A percentile compares a stretch with the other conserved stretches of the same genome.
These are phyloP conservation scores for Apotomis capreana DNA, from an alignment of 2,888 invertebrate species.

Conservation along the genomic window DNA sequence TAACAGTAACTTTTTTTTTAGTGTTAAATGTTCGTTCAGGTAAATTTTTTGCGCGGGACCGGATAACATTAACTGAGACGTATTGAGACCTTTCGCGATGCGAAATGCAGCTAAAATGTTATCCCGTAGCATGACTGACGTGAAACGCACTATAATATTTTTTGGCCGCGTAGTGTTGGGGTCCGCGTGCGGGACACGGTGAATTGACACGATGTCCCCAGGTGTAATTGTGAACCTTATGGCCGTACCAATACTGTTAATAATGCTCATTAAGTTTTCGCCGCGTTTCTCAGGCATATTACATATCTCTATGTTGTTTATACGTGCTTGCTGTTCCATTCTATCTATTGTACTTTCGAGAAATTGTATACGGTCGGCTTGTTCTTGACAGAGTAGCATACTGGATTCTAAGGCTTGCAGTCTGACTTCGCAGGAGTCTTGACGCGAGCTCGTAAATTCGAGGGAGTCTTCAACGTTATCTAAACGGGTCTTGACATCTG, in stretches of 20 bases:
- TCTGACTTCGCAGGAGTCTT: no score
- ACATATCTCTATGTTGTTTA: constrained; percentile 1
- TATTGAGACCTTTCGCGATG: background rate
- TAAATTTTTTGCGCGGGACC: background rate
- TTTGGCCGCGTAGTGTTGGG: background rate
- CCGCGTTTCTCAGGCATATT: background rate
- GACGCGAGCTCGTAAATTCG: no score
- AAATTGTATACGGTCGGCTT: background rate
- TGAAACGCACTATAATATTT: background rate
- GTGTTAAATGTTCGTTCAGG: background rate
- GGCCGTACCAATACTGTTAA: background rate
- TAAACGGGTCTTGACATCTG: no score
- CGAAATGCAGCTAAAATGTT: background rate
- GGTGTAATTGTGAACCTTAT: background rate
- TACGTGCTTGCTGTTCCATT: background rate
- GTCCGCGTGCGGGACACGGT: background rate
- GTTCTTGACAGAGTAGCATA: background rate
- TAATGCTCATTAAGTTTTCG: background rate
- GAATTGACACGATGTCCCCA: background rate
- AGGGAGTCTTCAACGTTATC: no score
- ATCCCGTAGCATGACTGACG: background rate
- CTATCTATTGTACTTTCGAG: background rate
- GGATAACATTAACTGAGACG: background rate
- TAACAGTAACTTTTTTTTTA: background rate
- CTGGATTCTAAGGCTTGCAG: background rate